A percentile compares a stretch with the other conserved stretches of the same genome.
phyloP scores from a whole-genome alignment of 2,113 vertebrate genomes.

The Tricholaema leucomelas region DNA sequence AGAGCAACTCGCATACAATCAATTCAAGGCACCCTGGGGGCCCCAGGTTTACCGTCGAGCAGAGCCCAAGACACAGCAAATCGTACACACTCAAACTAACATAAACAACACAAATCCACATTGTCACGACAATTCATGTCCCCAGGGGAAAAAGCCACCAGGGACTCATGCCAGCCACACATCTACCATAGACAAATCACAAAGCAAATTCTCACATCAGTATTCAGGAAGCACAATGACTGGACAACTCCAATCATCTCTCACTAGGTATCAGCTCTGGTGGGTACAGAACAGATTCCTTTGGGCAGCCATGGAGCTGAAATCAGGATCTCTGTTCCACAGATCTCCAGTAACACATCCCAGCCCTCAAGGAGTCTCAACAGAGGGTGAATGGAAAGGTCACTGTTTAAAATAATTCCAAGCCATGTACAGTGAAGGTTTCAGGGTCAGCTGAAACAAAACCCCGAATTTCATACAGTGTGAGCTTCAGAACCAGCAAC shows the following conservation, averaged over 20 bases:
- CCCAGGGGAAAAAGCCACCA: background rate
- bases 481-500: background rate
- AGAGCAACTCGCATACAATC: fast-evolving
- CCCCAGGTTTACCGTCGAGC: background rate
- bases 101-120: fast-evolving
- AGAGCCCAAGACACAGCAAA: background rate
- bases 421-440: fast-evolving
- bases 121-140: fast-evolving
- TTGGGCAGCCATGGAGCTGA: background rate
- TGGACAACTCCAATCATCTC: background rate
- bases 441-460: background rate
- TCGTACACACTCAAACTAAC: background rate
- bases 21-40: fast-evolving
- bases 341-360: fast-evolving
- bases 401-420: background rate
- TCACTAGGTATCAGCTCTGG: background rate
- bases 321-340: background rate
- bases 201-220: too few species aligned
- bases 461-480: fast-evolving
- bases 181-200: background rate
- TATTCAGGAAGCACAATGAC: background rate
- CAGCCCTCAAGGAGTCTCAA: background rate
- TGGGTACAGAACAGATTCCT: fast-evolving
- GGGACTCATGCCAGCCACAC: background rate
- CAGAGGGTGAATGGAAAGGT: too few species aligned